Conservation (phyloP, 1,140 invertebrate genomes). For the Leucophenga varia region DNA sequence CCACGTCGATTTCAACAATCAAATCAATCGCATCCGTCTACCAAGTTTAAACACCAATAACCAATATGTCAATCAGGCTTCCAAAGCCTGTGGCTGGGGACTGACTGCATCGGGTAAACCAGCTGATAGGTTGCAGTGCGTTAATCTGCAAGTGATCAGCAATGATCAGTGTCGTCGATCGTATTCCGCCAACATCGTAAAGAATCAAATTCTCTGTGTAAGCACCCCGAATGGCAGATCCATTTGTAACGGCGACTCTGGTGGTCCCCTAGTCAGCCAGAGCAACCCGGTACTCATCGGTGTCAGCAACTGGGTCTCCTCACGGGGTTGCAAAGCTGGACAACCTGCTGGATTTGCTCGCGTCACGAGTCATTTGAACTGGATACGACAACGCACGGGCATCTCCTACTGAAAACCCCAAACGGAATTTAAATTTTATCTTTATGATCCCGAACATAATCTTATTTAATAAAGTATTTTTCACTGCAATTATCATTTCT, state of each 20-base stretch:
- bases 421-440: too few species aligned
- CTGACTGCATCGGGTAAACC: too few species aligned
- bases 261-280: conserved; percentile 56
- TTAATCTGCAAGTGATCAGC: conserved; percentile 18
- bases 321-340: conserved; percentile 24
- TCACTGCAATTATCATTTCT: too few species aligned
- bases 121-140: conserved; percentile 21
- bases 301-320: conserved; percentile 38
- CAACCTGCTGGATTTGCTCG: conserved; percentile 57
- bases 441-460: too few species aligned
- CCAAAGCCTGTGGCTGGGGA: conserved; percentile 34
- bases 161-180: conserved; percentile 12
- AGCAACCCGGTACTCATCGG: conserved; percentile 54
- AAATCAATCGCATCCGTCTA: too few species aligned
- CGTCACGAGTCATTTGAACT: conserved; percentile 56
- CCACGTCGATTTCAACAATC: conserved; percentile 15
- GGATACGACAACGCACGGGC: conserved; percentile 43
- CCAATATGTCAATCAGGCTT: conserved; percentile 20
- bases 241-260: conserved; percentile 56
- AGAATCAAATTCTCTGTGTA: too few species aligned
- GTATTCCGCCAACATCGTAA: too few species aligned
- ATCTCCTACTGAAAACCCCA: conserved; percentile 1
- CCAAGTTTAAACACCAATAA: too few species aligned
- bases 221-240: conserved; percentile 5
- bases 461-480: too few species aligned